Percentiles rank a stretch among this genome's conserved stretches.
Conservation (phyloP, 2,113 vertebrate species). For the Pterocles gutturalis region DNA sequence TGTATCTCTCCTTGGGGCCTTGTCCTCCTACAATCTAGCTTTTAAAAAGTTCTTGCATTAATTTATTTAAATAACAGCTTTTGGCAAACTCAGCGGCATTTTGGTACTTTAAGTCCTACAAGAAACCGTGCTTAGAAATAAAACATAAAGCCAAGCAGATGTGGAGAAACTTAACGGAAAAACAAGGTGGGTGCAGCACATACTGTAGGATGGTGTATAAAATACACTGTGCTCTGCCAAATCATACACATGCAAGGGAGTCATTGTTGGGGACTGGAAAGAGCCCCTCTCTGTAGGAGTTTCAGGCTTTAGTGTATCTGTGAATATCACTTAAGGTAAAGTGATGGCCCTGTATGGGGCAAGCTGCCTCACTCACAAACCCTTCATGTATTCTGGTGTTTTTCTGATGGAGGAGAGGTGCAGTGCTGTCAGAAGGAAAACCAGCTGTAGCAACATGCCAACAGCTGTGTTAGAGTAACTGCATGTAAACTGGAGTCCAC, state of each 20-base stretch:
- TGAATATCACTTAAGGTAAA: not conserved
- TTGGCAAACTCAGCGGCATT: not conserved
- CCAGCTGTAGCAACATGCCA: not conserved
- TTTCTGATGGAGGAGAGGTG: not conserved
- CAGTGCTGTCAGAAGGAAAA: not conserved
- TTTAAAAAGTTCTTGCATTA: not conserved
- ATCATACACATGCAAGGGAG: not conserved
- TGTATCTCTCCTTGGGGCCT: not conserved
- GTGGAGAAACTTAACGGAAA: not conserved
- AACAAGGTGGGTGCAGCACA: not conserved
- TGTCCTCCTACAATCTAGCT: not conserved
- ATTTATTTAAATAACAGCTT: conserved; percentile 12
- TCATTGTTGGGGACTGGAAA: not conserved
- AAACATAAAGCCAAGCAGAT: conserved; percentile 8
- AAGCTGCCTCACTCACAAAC: not conserved
- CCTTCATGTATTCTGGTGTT: not conserved
- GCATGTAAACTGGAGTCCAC: not conserved
- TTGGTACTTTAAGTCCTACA: conserved; percentile 14
- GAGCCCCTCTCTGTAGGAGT: not conserved
- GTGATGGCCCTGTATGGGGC: not conserved
- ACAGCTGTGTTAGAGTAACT: not conserved
- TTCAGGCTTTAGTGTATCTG: not conserved
- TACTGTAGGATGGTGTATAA: not conserved
- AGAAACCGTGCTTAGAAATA: conserved; percentile 8
- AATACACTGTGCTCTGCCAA: not conserved